Conservation (phyloP, 1,140 invertebrate genomes). For the Lysiphlebus fabarum region DNA sequence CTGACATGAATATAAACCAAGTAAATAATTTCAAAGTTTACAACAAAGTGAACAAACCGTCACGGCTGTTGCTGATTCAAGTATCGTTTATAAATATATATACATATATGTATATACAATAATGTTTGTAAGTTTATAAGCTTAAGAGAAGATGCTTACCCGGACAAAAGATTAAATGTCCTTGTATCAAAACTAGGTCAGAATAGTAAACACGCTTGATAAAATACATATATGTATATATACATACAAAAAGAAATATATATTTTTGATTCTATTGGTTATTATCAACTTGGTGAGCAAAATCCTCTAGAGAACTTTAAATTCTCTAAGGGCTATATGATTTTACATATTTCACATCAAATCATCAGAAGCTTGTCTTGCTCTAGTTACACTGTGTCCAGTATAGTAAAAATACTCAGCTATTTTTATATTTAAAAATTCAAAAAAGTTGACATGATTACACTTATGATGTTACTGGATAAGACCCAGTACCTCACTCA, state of each 20-base stretch:
- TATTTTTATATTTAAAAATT: slow-evolving; percentile 17
- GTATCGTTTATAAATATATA: background rate
- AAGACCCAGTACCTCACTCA: no score
- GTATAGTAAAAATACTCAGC: slow-evolving; percentile 28
- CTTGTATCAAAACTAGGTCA: slow-evolving; percentile 20
- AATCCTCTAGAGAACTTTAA: slow-evolving; percentile 16
- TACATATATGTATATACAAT: no score
- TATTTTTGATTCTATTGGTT: slow-evolving; percentile 15
- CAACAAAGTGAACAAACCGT: background rate
- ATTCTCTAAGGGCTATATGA: slow-evolving; percentile 12
- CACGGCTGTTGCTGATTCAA: background rate
- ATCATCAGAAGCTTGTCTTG: slow-evolving; percentile 31
- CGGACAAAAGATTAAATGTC: slow-evolving; percentile 7
- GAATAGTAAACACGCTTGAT: slow-evolving; percentile 1
- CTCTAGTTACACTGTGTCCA: slow-evolving; percentile 32
- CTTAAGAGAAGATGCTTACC: slow-evolving; percentile 17
- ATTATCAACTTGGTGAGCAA: slow-evolving; percentile 16
- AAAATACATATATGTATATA: no score
- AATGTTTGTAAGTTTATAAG: slow-evolving; percentile 19
- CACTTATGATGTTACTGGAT: slow-evolving; percentile 22
- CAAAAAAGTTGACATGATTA: slow-evolving; percentile 24
- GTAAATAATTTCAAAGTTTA: background rate
- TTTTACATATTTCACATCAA: slow-evolving; percentile 2
- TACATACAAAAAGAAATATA: background rate
- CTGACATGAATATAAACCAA: no score